A percentile compares a stretch with the other conserved stretches of the same genome.
Evolutionary conservation across 2,888 invertebrate species (phyloP).

Genomic region (Sepioteuthis lessoniana): DNA sequence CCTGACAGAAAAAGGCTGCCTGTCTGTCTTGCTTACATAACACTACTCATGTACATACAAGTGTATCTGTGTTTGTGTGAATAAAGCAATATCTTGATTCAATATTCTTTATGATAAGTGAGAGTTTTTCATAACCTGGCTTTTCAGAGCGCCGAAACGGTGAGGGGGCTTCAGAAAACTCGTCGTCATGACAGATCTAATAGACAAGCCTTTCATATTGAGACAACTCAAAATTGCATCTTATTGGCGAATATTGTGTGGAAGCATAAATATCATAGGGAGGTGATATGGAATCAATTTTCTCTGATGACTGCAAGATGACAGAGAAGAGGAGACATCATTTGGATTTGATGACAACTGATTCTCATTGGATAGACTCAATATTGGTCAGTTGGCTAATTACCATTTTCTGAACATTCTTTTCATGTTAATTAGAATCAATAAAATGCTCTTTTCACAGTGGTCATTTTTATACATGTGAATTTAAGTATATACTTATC

Average conservation of each 20-base stretch:
- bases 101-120: slow-evolving; percentile 33
- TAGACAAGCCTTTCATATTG: neutral
- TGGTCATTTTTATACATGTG: too few relatives aligned
- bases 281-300: neutral
- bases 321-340: neutral
- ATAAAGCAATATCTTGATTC: neutral
- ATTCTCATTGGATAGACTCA: too few relatives aligned
- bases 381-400: too few relatives aligned
- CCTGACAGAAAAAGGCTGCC: neutral
- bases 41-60: neutral
- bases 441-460: too few relatives aligned
- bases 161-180: neutral
- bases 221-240: neutral
- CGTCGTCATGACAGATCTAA: neutral
- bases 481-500: too few relatives aligned
- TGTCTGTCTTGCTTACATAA: neutral
- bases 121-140: neutral
- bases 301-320: neutral
- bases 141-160: neutral
- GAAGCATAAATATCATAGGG: neutral
- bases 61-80: neutral
- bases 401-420: too few relatives aligned
- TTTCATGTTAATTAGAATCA: too few relatives aligned
- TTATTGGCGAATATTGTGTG: neutral
- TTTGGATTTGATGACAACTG: neutral